Evolutionary conservation across 2,888 invertebrate species (phyloP), one percentile per base, ranked within the genome.

Genomic region (Agrochola litura): DNA sequence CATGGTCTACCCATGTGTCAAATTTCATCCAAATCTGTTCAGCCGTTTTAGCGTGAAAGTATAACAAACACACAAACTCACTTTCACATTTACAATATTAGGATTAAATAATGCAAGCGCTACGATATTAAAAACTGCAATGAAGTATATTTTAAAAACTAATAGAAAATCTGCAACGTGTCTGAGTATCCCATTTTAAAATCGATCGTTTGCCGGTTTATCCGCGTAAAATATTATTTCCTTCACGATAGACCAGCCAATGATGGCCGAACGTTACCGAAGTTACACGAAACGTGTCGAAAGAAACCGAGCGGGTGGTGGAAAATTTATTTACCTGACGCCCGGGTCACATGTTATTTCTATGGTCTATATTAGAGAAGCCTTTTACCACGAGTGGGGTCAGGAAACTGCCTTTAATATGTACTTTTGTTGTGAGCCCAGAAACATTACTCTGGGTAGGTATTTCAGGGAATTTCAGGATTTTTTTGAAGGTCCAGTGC

Each of bases 381-480:
- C 86, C 86, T 90, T 90, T 90, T 89, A 85, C 82, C 80, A 76
- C 70, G 78, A 88, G 81, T 82, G 84, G 84, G 84, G 82, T 85
- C 86, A 85, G 84, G 77, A 87, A 86, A 89, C 86, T 87, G 81
- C 83, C 81, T 84, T 77, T 87, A 87, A 87, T 90, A 87, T 80
- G 74, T 70, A 73, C 83, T 87, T 89, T 86, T 87, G 82, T 84
- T 83, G 83, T 82, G 73, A 72, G 70, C 69, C 73, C 73, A 63
- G 79, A 71, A 84, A 76, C 66, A 71, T 83, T 67, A 68, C 76
- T 68, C 43, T 49, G 68, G 41, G 41, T 73, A 73, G 41, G 41
- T 73, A 73, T 76, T 66, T 78, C 25, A 67, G 75, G 49, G 19
- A 37, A 25, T 46, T 58, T 49, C 37, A 9, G 79, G 30, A 4